Evolutionary conservation across 1,140 invertebrate species (phyloP), one percentile per base, ranked within the genome.

Genomic region (Zaprionus ghesquierei): DNA sequence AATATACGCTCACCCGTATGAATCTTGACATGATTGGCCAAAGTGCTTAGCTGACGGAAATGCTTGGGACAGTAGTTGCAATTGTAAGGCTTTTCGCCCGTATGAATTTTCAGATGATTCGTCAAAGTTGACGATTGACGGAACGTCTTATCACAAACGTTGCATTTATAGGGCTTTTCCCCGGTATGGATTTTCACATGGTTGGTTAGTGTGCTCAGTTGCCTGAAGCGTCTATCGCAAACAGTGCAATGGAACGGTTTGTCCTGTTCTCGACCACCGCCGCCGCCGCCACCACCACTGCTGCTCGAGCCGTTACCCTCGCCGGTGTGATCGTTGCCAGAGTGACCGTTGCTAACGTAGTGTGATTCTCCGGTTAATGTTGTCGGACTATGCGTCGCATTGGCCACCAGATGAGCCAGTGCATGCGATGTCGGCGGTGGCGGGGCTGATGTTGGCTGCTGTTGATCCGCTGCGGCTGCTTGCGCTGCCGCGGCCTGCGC

Each of bases 111-210:
- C 69, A 92, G 69, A 74, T 92, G 91, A 75, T 92, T 92, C 77
- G 91, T 91, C 69, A 92, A 76, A 10, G 91, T 91, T 51, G 86
- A 91, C 87, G 82, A 90, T 84, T 92, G 91, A 82, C 91, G 90
- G 79, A 92, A 92, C 55, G 89, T 90, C 75, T 92, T 92, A 79
- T 84, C 84, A 89, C 91, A 92, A 79, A 89, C 76, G 72, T 78
- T 90, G 81, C 91, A 92, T 77, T 92, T 92, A 68, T 90, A 92
- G 62, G 91, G 91, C 76, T 92, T 92, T 77, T 92, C 91, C 55
- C 91, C 90, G 51, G 91, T 92, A 66, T 92, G 91, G 59, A 92
- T 92, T 79, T 92, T 92, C 23, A 92, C 90, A 50, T 92, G 91
- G 55, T 92, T 92, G 69, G 91, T 92, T 58, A 92, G 74, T 44